Evolutionary conservation across 1,140 invertebrate genomes (phyloP).

Genomic region (Neotoxoptera formosana): DNA sequence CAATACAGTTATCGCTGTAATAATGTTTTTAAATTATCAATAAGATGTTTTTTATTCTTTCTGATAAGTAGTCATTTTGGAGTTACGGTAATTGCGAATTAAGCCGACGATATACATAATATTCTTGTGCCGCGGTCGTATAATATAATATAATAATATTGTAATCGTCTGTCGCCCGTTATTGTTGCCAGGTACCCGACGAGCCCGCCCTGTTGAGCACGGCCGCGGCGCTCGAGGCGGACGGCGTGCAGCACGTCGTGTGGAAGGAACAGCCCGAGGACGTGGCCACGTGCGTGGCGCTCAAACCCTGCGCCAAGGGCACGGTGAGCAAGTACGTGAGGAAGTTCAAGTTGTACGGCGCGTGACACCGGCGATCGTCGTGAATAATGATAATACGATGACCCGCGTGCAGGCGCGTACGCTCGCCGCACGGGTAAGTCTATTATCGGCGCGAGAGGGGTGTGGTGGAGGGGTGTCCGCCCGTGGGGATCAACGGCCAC

Average conservation of each 20-base stretch:
- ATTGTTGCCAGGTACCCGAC: constrained; percentile 73
- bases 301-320: constrained; percentile 91
- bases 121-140: too few relatives aligned
- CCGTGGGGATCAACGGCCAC: constrained; percentile 48
- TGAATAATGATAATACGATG: neutral
- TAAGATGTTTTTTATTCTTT: too few relatives aligned
- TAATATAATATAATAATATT: too few relatives aligned
- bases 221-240: constrained; percentile 73
- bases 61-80: too few relatives aligned
- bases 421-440: neutral
- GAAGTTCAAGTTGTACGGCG: constrained; percentile 85
- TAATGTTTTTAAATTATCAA: too few relatives aligned
- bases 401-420: neutral
- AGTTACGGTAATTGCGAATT: too few relatives aligned
- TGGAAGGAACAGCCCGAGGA: constrained; percentile 99
- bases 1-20: too few relatives aligned
- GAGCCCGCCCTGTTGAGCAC: constrained; percentile 77
- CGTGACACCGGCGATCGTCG: neutral
- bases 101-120: too few relatives aligned
- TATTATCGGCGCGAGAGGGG: neutral
- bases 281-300: constrained; percentile 90
- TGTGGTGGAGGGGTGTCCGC: neutral
- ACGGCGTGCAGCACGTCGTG: constrained; percentile 85
- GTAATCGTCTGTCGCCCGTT: too few relatives aligned
- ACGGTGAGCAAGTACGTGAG: constrained; percentile 85